phyloP scores from a whole-genome alignment of 2,888 invertebrate genomes.

The Meganola albula region DNA sequence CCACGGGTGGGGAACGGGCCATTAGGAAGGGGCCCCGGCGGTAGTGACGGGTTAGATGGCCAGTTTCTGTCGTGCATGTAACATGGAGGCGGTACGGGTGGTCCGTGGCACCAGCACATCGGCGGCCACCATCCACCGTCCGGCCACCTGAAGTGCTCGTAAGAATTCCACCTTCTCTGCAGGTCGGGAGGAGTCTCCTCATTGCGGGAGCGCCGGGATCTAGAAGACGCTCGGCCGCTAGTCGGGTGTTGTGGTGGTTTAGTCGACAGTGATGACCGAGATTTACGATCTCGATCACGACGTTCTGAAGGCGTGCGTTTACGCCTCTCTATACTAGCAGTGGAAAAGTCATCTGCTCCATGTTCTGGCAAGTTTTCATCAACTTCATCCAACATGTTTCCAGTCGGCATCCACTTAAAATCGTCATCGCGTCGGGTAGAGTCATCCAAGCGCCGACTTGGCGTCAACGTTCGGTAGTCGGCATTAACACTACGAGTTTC shows the following conservation, averaged over 20 bases:
- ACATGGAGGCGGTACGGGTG: slow-evolving; percentile 64
- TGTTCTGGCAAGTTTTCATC: slow-evolving; percentile 44
- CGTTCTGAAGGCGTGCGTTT: slow-evolving; percentile 69
- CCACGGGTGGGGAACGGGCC: slow-evolving; percentile 49
- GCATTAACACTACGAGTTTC: slow-evolving; percentile 78
- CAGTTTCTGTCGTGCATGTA: slow-evolving; percentile 69
- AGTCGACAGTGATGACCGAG: slow-evolving; percentile 77
- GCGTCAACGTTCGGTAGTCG: slow-evolving; percentile 76
- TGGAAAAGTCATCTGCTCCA: slow-evolving; percentile 53
- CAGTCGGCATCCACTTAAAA: slow-evolving; percentile 81
- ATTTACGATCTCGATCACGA: slow-evolving; percentile 81
- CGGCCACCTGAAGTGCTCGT: slow-evolving; percentile 79
- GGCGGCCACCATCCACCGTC: slow-evolving; percentile 73
- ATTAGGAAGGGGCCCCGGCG: too few relatives aligned
- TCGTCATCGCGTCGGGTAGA: slow-evolving; percentile 81
- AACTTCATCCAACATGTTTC: slow-evolving; percentile 50
- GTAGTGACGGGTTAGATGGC: slow-evolving; percentile 70
- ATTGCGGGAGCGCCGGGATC: slow-evolving; percentile 53
- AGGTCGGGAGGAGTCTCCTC: slow-evolving; percentile 64
- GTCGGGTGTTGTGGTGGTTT: slow-evolving; percentile 70
- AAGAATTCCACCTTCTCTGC: slow-evolving; percentile 72
- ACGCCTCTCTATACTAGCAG: slow-evolving; percentile 77
- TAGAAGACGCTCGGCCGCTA: slow-evolving; percentile 60
- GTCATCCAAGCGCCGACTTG: slow-evolving; percentile 67
- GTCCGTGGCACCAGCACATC: slow-evolving; percentile 70